Evolutionary conservation across 2,113 vertebrate species (phyloP), one percentile per base, ranked within the genome.

Genomic region (Manacus vitellinus): DNA sequence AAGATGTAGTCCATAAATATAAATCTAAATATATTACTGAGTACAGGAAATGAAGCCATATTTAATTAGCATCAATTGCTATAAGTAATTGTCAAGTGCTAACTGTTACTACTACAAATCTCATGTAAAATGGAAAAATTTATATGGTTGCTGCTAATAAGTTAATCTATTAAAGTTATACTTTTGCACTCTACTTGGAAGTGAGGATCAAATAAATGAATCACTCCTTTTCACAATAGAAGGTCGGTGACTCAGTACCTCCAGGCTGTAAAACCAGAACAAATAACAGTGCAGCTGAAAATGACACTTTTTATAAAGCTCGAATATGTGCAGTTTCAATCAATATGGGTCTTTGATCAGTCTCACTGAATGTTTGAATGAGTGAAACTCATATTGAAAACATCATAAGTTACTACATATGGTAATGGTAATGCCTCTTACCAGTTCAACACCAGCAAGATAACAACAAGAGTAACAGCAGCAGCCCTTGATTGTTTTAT

Each of bases 31-130:
- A 93, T 88, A 94, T 84, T 86, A 12, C 41, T 91, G 41, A 87
- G 74, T 87, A 82, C 73, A 97, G 70, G 83, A 95, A 97, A 96
- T 95, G 25, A 97, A 97, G 70, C 90, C 94, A 71, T 46, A 91
- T 94, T 97, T 96, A 97, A 97, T 90, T 95, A 87, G 41, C 43
- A 67, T 55, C 46, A 91, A 87, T 95, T 96, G 66, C 67, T 95
- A 15, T 77, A 95, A 85, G 85, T 94, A 97, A 96, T 27, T 86
- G 22, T 90, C 28, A 80, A 86, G 44, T 58, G 65, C 63, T 95
- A 95, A 97, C 88, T 1, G 2, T 51, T 24, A 82, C 47, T 86
- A 71, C 77, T 76, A 92, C 18, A 92, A 96, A 89, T 87, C 58
- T 88, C 47, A 87, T 58, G 56, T 63, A 91, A 92, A 92, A 96